phyloP scores from a whole-genome alignment of 1,140 invertebrate genomes.

The Bombus waltoni region DNA sequence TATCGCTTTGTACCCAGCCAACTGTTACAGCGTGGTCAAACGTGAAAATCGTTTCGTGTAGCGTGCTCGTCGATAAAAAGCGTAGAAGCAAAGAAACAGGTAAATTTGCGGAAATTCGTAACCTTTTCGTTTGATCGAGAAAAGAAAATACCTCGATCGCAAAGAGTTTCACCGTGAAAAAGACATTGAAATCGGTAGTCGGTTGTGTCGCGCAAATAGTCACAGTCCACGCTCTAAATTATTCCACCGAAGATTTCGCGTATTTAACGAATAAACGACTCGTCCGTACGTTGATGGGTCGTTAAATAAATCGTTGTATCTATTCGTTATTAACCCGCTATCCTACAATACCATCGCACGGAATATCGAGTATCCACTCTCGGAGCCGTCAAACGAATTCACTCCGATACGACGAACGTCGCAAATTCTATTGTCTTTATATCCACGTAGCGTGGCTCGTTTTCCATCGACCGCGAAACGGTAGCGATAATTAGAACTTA shows the following conservation, averaged over 20 bases:
- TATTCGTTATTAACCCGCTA: too few relatives aligned
- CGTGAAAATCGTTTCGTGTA: neutral
- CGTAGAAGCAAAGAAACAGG: too few relatives aligned
- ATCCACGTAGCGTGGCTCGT: neutral
- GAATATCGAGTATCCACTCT: neutral
- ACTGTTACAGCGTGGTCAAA: neutral
- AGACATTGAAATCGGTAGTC: too few relatives aligned
- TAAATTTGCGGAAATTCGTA: too few relatives aligned
- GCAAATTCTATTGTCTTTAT: neutral
- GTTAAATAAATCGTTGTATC: too few relatives aligned
- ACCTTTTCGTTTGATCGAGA: neutral
- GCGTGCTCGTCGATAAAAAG: too few relatives aligned
- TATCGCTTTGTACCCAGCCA: neutral
- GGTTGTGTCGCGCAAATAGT: too few relatives aligned
- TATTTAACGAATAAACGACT: too few relatives aligned
- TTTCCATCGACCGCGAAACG: constrained; percentile 10
- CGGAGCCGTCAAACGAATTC: neutral
- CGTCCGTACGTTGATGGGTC: too few relatives aligned
- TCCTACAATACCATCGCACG: too few relatives aligned
- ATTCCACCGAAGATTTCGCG: neutral
- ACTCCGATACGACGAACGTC: neutral
- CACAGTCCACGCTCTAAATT: neutral
- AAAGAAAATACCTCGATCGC: neutral
- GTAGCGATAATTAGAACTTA: constrained; percentile 35
- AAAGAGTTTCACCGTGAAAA: too few relatives aligned